A percentile compares a stretch with the other conserved stretches of the same genome.
phyloP scores from a whole-genome alignment of 2,113 vertebrate genomes.

The Pteronura brasiliensis region DNA sequence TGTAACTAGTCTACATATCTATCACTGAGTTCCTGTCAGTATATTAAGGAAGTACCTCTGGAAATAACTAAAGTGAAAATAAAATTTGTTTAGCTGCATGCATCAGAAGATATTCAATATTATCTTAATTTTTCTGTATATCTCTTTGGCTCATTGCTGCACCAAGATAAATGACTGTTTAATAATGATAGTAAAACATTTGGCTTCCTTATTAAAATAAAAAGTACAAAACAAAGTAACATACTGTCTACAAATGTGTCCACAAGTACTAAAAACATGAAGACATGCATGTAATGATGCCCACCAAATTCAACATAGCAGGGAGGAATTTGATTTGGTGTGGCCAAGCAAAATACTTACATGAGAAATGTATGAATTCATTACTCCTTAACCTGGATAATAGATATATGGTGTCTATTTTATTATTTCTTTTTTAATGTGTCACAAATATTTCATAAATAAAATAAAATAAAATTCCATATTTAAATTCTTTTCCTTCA shows the following conservation, averaged over 20 bases:
- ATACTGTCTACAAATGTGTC: neutral
- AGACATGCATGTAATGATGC: neutral
- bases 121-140: neutral
- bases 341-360: neutral
- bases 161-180: neutral
- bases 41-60: neutral
- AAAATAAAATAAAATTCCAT: neutral
- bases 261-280: neutral
- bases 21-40: neutral
- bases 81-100: neutral
- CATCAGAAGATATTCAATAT: neutral
- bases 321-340: neutral
- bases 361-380: neutral
- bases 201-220: neutral
- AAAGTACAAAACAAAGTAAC: neutral
- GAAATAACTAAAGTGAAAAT: neutral
- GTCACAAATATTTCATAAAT: neutral
- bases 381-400: neutral
- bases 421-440: neutral
- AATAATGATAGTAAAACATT: neutral
- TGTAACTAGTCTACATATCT: neutral
- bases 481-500: neutral
- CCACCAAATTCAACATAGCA: neutral
- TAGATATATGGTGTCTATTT: neutral
- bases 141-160: neutral